Conservation (phyloP, 1,140 invertebrate genomes). For the Cotesia typhae region DNA sequence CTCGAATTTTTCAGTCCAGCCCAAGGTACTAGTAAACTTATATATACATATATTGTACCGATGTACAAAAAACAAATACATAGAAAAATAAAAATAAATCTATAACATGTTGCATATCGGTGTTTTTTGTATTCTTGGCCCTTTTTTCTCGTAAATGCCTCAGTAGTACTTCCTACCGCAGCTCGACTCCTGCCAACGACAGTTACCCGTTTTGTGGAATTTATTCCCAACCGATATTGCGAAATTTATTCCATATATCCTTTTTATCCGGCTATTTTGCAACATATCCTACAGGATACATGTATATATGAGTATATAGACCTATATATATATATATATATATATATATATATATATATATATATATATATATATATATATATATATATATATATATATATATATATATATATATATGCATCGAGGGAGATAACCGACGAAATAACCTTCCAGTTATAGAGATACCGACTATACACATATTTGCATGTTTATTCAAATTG, state of each 20-base stretch:
- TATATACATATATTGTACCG: neutral
- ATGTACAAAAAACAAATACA: neutral
- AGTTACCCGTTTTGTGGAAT: conserved; percentile 28
- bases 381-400: neutral
- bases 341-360: conserved; percentile 11
- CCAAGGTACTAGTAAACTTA: neutral
- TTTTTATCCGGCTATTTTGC: conserved; percentile 14
- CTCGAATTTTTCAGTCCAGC: conserved; percentile 10
- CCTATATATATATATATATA: neutral
- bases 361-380: conserved; percentile 6
- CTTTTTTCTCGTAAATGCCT: conserved; percentile 3
- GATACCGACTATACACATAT: conserved; percentile 4
- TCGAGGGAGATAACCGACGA: neutral
- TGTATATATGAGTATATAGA: neutral
- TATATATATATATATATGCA: neutral
- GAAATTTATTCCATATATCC: conserved; percentile 22
- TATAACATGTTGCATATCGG: too few species aligned
- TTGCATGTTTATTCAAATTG: conserved; percentile 15
- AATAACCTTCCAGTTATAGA: neutral
- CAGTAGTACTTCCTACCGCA: conserved; percentile 21
- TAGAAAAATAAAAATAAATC: neutral
- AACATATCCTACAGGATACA: neutral
- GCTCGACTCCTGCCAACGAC: conserved; percentile 8
- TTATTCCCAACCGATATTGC: conserved; percentile 35
- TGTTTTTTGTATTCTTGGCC: conserved; percentile 8